These are phyloP conservation scores for Copsychus sechellarum DNA, from an alignment of 2,113 vertebrate species.

Conservation along the genomic window DNA sequence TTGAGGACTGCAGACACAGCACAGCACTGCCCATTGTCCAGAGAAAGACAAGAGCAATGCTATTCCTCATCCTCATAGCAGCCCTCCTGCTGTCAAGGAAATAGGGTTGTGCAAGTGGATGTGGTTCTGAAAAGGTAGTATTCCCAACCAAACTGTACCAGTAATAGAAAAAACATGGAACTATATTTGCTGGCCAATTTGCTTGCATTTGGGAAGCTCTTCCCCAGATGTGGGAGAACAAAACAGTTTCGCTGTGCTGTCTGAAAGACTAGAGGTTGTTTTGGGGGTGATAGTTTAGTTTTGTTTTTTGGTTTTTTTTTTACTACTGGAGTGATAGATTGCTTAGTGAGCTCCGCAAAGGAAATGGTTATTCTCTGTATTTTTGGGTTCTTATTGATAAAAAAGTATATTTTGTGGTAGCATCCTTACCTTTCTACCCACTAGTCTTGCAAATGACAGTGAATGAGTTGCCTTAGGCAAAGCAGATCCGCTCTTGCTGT, in stretches of 20 bases:
- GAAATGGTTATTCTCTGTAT: neutral
- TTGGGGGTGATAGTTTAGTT: neutral
- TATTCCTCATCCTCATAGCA: neutral
- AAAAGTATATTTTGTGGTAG: neutral
- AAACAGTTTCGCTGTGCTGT: fast-evolving
- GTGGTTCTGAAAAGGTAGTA: neutral
- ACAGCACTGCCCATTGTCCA: neutral
- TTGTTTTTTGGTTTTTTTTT: fast-evolving
- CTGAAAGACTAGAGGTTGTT: neutral
- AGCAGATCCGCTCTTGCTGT: neutral
- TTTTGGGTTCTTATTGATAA: neutral
- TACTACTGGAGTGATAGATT: neutral
- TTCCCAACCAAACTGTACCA: neutral
- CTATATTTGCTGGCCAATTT: neutral
- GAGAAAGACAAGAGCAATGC: neutral
- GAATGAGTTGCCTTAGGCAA: neutral
- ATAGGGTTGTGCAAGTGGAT: neutral
- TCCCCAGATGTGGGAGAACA: neutral
- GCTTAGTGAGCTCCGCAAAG: neutral
- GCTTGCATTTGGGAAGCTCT: neutral
- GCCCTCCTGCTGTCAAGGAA: neutral
- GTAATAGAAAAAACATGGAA: neutral
- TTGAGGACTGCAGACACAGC: neutral
- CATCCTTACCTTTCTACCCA: neutral
- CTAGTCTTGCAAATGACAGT: neutral